These are phyloP conservation scores for Caenorhabditis elegans DNA, from an alignment of 1,140 invertebrate genomes.

Conservation along the genomic window WBcel235 BX284604.4:9874001-9874500, in stretches of 20 bases:
- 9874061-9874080: neutral
- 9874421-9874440: too few species aligned
- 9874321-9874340: too few species aligned
- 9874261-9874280: too few species aligned
- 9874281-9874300: too few species aligned
- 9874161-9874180: constrained; percentile 19
- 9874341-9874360: too few species aligned
- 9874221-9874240: neutral
- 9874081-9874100: neutral
- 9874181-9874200: neutral
- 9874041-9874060: neutral
- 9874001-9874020: neutral
- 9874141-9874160: constrained; percentile 28
- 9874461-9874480: too few species aligned
- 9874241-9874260: neutral
- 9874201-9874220: neutral
- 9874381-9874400: too few species aligned
- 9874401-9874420: too few species aligned
- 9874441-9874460: too few species aligned
- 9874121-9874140: constrained; percentile 19
- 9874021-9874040: neutral
- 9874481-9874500: too few species aligned
- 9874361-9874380: too few species aligned
- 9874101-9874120: neutral
- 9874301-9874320: too few species aligned